Evolutionary conservation across 2,797 vertebrate species (phyloP), one percentile per base, ranked within the genome.

Genomic region (Coendou prehensilis): DNA sequence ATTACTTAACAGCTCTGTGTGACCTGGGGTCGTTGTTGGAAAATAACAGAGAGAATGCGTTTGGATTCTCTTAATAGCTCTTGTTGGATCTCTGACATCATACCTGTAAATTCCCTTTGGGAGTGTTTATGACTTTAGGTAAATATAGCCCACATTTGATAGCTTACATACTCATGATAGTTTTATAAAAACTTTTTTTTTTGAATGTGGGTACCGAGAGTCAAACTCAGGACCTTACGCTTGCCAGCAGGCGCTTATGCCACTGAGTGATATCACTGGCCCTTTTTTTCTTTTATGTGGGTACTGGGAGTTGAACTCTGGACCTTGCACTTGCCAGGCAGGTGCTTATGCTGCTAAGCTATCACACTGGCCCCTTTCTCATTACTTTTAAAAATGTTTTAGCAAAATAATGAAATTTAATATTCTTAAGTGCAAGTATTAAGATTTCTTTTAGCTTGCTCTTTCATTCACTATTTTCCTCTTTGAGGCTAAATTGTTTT

Each of bases 401-500:
- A 67, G 84, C 59, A 83, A 80, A 76, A 76, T 11, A 30, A 52
- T 93, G 79, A 73, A 95, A 61, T 50, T 59, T 78, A 88, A 41
- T 79, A 83, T 84, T 84, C 23, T 15, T 87, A 9, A 75, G 15
- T 91, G 15, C 0, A 0, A 37, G 52, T 69, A 9, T 81, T 87
- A 3, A 86, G 56, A 26, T 82, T 85, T 78, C n/a, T 59, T 94
- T 94, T 91, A 71, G 22, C 47, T 84, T 81, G 81, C 41, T 89
- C 9, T 52, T 56, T 79, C 10, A 64, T 75, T 79, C 10, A 64
- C 67, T 91, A 23, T 69, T 94, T 87, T 81, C 59, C 54, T 86
- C 54, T 95, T 82, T 87, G 69, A 80, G 33, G 76, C 37, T 59
- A 30, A 67, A 47, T 69, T 87, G 30, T 75, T 69, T 28, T 28